Evolutionary conservation across 2,113 vertebrate genomes (phyloP).

Genomic region (Lepisosteus oculatus): DNA sequence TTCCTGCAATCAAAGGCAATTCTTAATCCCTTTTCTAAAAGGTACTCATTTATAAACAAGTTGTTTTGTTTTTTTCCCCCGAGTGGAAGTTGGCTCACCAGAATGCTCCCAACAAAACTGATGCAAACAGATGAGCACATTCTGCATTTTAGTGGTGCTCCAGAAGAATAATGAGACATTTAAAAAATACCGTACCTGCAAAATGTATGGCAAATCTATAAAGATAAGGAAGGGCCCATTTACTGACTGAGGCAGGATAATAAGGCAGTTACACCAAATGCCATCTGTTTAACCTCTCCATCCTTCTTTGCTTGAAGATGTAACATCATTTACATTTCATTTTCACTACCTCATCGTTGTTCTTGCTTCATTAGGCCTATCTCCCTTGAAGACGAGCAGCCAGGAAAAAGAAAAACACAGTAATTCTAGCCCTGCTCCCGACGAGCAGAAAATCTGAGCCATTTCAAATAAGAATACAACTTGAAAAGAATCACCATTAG

Average conservation of each 20-base stretch:
- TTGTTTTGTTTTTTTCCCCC: too few relatives aligned
- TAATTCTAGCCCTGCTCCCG: slow-evolving; percentile 59
- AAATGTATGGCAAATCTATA: slow-evolving; percentile 28
- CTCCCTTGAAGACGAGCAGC: slow-evolving; percentile 3
- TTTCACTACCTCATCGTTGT: not conserved
- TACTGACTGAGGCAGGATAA: slow-evolving; percentile 36
- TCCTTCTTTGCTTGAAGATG: slow-evolving; percentile 33
- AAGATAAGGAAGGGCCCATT: slow-evolving; percentile 37
- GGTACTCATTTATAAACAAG: too few relatives aligned
- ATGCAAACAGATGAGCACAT: too few relatives aligned
- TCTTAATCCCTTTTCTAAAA: too few relatives aligned
- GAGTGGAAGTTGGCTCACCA: too few relatives aligned
- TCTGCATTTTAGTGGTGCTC: too few relatives aligned
- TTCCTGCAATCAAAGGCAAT: too few relatives aligned
- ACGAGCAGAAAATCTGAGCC: slow-evolving; percentile 67
- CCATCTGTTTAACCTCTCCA: slow-evolving; percentile 59
- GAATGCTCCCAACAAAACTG: too few relatives aligned
- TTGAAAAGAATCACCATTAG: slow-evolving; percentile 64
- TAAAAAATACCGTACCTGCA: not conserved
- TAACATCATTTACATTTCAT: slow-evolving; percentile 15
- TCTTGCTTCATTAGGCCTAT: slow-evolving; percentile 37
- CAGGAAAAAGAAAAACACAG: not conserved
- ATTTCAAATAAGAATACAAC: slow-evolving; percentile 47
- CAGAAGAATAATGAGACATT: slow-evolving; percentile 4
- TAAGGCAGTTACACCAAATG: slow-evolving; percentile 38